phyloP scores from a whole-genome alignment of 2,888 invertebrate species.

The Tetanocera ferruginea region DNA sequence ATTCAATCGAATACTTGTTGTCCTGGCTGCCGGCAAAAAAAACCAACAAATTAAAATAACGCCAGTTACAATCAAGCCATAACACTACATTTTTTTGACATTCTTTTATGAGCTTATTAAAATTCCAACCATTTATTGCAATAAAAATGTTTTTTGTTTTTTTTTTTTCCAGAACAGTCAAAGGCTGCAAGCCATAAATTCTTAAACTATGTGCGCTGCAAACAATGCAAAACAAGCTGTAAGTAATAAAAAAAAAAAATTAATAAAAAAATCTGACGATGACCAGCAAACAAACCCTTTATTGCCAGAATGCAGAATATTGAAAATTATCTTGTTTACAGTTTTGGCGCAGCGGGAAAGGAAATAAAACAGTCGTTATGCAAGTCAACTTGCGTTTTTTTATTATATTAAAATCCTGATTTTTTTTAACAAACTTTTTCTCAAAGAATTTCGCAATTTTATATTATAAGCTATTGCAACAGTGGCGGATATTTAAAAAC shows the following conservation, averaged over 20 bases:
- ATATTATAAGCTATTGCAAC: background rate
- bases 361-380: slow-evolving; percentile 6
- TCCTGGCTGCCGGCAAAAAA: background rate
- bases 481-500: too few relatives aligned
- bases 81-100: too few relatives aligned
- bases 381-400: slow-evolving; percentile 26
- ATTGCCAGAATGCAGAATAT: too few relatives aligned
- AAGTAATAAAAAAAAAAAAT: background rate
- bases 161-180: background rate
- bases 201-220: too few relatives aligned
- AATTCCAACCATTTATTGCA: slow-evolving; percentile 8
- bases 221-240: too few relatives aligned
- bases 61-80: too few relatives aligned
- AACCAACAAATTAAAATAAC: too few relatives aligned
- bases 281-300: too few relatives aligned
- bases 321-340: too few relatives aligned
- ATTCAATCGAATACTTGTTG: too few relatives aligned
- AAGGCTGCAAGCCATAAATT: background rate
- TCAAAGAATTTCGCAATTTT: slow-evolving; percentile 15
- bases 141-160: background rate
- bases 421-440: background rate
- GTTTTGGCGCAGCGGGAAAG: background rate
- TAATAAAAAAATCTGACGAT: background rate
- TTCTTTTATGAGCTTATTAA: slow-evolving; percentile 1
- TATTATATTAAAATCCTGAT: background rate